phyloP scores from a whole-genome alignment of 1,140 invertebrate genomes.

The Euwallacea fornicatus region DNA sequence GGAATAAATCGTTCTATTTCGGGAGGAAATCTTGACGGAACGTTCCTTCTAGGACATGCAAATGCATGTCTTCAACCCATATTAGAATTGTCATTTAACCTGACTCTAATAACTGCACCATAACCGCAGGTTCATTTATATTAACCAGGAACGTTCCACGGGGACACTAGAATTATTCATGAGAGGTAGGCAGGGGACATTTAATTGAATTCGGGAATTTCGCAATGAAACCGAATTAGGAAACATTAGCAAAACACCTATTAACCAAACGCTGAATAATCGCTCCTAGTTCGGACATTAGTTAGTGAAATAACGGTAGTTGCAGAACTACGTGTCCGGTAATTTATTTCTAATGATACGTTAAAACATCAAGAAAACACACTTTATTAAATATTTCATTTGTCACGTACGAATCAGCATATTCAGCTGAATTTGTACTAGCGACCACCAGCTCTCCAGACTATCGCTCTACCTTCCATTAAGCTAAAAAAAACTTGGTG shows the following conservation, averaged over 20 bases:
- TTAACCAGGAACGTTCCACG: neutral
- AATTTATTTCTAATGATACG: too few relatives aligned
- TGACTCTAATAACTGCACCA: neutral
- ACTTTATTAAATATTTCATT: too few relatives aligned
- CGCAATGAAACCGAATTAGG: neutral
- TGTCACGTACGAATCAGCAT: too few relatives aligned
- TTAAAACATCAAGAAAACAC: too few relatives aligned
- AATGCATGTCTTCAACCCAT: neutral
- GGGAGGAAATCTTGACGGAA: neutral
- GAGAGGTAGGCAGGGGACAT: neutral
- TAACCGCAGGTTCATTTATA: slow-evolving; percentile 2
- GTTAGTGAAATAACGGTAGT: too few relatives aligned
- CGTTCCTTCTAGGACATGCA: neutral
- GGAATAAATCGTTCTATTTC: neutral
- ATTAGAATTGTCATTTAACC: neutral
- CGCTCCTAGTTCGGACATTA: too few relatives aligned
- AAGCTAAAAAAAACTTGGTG: too few relatives aligned
- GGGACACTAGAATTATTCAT: neutral
- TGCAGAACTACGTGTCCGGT: too few relatives aligned
- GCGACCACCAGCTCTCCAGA: too few relatives aligned
- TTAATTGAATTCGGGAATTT: slow-evolving; percentile 6
- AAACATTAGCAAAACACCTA: slow-evolving; percentile 4
- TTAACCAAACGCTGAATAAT: neutral
- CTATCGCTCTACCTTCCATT: too few relatives aligned
- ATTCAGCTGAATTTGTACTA: too few relatives aligned